Evolutionary conservation across 2,113 vertebrate species (phyloP).

Genomic region (Bos javanicus): DNA sequence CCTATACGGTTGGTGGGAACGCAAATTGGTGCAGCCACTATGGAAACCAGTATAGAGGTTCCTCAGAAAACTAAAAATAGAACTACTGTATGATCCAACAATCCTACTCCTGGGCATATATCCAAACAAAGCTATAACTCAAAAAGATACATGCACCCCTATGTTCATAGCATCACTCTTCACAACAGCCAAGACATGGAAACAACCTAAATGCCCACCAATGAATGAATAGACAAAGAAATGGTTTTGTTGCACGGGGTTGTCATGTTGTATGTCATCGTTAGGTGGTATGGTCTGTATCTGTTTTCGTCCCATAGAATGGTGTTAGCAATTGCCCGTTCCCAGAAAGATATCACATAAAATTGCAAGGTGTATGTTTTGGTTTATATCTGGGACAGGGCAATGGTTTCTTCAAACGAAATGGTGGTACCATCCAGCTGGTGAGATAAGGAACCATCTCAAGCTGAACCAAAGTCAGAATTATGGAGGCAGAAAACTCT

Average conservation of each 20-base stretch:
- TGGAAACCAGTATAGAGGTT: not conserved
- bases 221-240: not conserved
- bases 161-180: not conserved
- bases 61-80: not conserved
- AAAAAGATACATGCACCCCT: not conserved
- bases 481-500: not conserved
- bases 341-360: not conserved
- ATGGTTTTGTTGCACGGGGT: not conserved
- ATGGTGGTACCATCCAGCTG: not conserved
- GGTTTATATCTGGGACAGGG: not conserved
- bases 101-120: not conserved
- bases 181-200: not conserved
- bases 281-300: not conserved
- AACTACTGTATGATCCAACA: not conserved
- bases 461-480: not conserved
- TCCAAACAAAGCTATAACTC: not conserved
- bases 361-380: not conserved
- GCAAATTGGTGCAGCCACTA: not conserved
- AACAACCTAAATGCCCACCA: not conserved
- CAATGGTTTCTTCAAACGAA: not conserved
- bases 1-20: not conserved
- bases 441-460: not conserved
- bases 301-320: not conserved
- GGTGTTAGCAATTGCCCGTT: not conserved
- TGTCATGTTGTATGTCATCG: not conserved